Conservation (phyloP, 2,888 invertebrate genomes). For the Alloplasta piceator region DNA sequence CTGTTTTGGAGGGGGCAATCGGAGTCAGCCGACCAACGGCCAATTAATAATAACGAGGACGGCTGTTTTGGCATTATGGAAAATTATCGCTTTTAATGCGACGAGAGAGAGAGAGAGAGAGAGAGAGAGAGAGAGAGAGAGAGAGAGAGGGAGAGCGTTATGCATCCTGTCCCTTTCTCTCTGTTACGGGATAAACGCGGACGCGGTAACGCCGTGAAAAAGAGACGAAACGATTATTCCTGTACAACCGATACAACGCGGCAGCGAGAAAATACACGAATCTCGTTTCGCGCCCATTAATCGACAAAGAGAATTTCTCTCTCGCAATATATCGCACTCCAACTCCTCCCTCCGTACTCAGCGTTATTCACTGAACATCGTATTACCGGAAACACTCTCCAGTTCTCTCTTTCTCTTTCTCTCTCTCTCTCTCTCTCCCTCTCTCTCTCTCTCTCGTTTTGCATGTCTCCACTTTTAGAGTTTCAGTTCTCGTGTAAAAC, state of each 20-base stretch:
- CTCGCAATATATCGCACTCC: slow-evolving; percentile 37
- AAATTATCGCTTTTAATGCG: slow-evolving; percentile 79
- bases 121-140: too few relatives aligned
- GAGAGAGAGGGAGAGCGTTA: too few relatives aligned
- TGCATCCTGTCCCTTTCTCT: slow-evolving; percentile 30
- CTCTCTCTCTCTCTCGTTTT: slow-evolving; percentile 14
- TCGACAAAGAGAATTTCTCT: slow-evolving; percentile 44
- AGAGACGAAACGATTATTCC: neutral
- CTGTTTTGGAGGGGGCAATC: slow-evolving; percentile 1
- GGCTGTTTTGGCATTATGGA: slow-evolving; percentile 77
- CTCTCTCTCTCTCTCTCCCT: slow-evolving; percentile 10
- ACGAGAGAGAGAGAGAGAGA: slow-evolving; percentile 54
- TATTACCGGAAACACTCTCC: slow-evolving; percentile 65
- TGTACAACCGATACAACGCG: neutral
- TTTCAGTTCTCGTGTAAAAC: neutral
- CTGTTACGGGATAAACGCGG: slow-evolving; percentile 2
- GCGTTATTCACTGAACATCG: slow-evolving; percentile 60
- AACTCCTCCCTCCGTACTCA: slow-evolving; percentile 21
- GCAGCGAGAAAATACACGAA: slow-evolving; percentile 32
- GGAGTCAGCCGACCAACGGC: slow-evolving; percentile 65
- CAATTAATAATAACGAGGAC: slow-evolving; percentile 79
- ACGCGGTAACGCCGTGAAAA: neutral
- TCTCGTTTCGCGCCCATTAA: slow-evolving; percentile 38
- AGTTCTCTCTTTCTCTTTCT: slow-evolving; percentile 14
- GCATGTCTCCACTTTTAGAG: slow-evolving; percentile 7